A percentile compares a stretch with the other conserved stretches of the same genome.
These are phyloP conservation scores for Lepisosteus osseus DNA, from an alignment of 2,113 vertebrate genomes.

Conservation along the genomic window DNA sequence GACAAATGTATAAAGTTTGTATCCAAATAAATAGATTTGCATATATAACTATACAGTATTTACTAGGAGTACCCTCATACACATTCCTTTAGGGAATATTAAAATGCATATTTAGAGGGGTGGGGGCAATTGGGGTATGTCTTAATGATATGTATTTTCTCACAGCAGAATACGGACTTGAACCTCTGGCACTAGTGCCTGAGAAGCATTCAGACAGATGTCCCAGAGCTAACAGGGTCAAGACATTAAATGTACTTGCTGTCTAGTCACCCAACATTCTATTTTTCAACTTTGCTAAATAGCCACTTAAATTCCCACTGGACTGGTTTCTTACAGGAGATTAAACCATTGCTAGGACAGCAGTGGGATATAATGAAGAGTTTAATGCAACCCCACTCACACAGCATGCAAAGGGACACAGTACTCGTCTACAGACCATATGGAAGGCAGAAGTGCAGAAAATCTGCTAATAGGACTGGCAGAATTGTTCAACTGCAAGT, in stretches of 20 bases:
- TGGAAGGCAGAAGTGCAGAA: background rate
- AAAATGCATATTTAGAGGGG: too few relatives aligned
- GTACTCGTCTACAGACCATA: slow-evolving; percentile 9
- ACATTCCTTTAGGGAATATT: too few relatives aligned
- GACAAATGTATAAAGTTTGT: too few relatives aligned
- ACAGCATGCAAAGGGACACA: slow-evolving; percentile 1
- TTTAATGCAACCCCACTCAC: background rate
- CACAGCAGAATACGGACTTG: background rate
- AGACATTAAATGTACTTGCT: background rate
- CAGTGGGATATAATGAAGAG: slow-evolving; percentile 1
- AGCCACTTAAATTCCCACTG: slow-evolving; percentile 6
- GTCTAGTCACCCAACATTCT: slow-evolving; percentile 9
- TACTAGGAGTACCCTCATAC: too few relatives aligned
- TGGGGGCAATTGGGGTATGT: too few relatives aligned
- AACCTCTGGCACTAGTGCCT: slow-evolving; percentile 1
- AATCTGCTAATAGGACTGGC: slow-evolving; percentile 1
- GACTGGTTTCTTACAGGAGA: background rate
- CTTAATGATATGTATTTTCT: background rate
- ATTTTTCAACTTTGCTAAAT: slow-evolving; percentile 3
- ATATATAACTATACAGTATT: too few relatives aligned
- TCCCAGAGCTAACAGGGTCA: background rate
- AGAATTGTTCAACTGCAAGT: background rate
- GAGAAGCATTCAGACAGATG: background rate
- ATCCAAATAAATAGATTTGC: too few relatives aligned
- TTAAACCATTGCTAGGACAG: background rate